phyloP scores from a whole-genome alignment of 2,888 invertebrate species.

The Sarcophaga variegata region DNA sequence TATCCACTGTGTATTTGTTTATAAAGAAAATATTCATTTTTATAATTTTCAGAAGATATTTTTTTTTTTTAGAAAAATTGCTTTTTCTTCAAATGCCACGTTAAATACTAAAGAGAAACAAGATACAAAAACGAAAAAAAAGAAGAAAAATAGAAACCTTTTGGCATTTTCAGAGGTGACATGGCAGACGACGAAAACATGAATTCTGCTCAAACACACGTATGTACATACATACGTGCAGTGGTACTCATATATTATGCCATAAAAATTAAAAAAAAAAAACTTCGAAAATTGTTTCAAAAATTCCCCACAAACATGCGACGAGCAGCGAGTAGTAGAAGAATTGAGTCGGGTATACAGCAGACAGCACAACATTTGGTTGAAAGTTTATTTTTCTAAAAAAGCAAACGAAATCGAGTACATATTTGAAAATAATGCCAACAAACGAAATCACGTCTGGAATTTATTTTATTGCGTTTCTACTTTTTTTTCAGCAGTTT shows the following conservation, averaged over 20 bases:
- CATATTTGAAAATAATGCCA: constrained; percentile 49
- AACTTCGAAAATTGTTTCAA: background rate
- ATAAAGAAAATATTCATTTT: background rate
- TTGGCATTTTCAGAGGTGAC: constrained; percentile 52
- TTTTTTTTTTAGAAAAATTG: constrained; percentile 27
- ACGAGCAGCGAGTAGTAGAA: background rate
- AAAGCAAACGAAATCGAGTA: background rate
- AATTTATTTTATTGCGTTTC: too few relatives aligned
- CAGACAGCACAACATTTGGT: background rate
- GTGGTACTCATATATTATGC: background rate
- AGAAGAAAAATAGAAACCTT: constrained; percentile 59
- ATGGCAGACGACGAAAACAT: constrained; percentile 31
- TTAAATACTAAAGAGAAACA: constrained; percentile 20
- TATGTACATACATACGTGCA: background rate
- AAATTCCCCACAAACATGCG: background rate
- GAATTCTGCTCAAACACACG: background rate
- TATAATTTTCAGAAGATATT: background rate
- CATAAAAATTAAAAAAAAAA: background rate
- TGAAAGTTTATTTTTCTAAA: too few relatives aligned
- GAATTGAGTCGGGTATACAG: too few relatives aligned
- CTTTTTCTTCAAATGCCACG: constrained; percentile 13
- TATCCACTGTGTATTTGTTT: too few relatives aligned
- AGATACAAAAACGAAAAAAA: too few relatives aligned
- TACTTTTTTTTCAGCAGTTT: background rate
- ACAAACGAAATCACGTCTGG: constrained; percentile 52